A percentile compares a stretch with the other conserved stretches of the same genome.
Conservation (phyloP, 1,140 invertebrate species). For the Eciton burchellii region DNA sequence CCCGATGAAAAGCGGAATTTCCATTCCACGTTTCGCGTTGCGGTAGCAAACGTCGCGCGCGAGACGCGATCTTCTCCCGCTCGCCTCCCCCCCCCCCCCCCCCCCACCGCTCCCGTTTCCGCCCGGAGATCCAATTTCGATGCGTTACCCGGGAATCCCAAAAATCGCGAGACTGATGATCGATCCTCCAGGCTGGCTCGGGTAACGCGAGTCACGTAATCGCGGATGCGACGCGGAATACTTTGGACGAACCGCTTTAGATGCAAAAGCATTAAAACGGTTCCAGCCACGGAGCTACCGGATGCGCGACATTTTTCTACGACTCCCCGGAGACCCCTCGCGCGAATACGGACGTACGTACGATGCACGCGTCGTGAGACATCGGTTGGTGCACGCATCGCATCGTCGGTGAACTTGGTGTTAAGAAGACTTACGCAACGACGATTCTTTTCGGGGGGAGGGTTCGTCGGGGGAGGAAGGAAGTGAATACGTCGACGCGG, state of each 20-base stretch:
- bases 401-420: no score
- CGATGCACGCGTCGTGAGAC: neutral
- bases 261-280: no score
- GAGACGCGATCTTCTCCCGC: constrained; percentile 32
- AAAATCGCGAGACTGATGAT: constrained; percentile 45
- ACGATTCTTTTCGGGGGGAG: constrained; percentile 34
- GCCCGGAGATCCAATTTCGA: constrained; percentile 52
- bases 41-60: constrained; percentile 28
- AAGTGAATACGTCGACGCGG: constrained; percentile 62
- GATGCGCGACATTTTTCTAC: no score
- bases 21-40: constrained; percentile 42
- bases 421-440: no score
- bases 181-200: constrained; percentile 32
- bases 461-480: neutral
- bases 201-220: neutral
- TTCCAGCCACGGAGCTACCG: no score
- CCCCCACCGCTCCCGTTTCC: no score
- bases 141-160: constrained; percentile 45
- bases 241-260: neutral
- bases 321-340: neutral
- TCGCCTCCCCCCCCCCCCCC: constrained; percentile 29
- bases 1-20: constrained; percentile 47
- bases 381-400: neutral
- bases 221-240: neutral
- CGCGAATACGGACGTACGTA: neutral